phyloP scores from a whole-genome alignment of 2,113 vertebrate species.

The Mixornis gularis region DNA sequence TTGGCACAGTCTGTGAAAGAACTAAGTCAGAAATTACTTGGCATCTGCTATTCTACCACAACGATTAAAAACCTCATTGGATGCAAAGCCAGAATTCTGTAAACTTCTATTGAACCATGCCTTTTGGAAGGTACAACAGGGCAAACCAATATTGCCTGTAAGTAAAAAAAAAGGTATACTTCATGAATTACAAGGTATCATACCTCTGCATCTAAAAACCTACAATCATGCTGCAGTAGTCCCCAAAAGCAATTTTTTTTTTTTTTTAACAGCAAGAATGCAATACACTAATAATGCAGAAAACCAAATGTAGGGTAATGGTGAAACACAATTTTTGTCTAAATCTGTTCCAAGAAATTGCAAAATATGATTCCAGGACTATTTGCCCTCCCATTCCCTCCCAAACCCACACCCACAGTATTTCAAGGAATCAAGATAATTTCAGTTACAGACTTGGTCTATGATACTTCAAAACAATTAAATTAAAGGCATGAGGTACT shows the following conservation, averaged over 20 bases:
- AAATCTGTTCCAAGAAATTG: background rate
- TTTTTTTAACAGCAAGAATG: background rate
- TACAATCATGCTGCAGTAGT: background rate
- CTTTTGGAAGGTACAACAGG: background rate
- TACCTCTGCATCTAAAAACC: background rate
- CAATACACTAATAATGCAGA: background rate
- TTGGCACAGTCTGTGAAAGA: background rate
- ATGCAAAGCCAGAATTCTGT: background rate
- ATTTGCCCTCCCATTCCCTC: background rate
- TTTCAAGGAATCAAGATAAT: background rate
- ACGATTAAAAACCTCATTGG: background rate
- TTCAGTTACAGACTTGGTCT: background rate
- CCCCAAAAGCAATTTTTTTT: background rate
- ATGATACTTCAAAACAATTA: background rate
- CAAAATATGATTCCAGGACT: background rate
- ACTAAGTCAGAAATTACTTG: background rate
- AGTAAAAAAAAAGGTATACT: background rate
- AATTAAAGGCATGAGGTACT: background rate
- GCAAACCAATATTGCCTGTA: background rate
- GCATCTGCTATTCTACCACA: background rate
- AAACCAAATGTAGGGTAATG: background rate
- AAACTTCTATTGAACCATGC: background rate
- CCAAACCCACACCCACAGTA: background rate
- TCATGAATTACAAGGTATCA: background rate
- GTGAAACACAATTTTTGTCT: background rate